phyloP scores from a whole-genome alignment of 2,888 invertebrate genomes.

The Conistra vaccinii region DNA sequence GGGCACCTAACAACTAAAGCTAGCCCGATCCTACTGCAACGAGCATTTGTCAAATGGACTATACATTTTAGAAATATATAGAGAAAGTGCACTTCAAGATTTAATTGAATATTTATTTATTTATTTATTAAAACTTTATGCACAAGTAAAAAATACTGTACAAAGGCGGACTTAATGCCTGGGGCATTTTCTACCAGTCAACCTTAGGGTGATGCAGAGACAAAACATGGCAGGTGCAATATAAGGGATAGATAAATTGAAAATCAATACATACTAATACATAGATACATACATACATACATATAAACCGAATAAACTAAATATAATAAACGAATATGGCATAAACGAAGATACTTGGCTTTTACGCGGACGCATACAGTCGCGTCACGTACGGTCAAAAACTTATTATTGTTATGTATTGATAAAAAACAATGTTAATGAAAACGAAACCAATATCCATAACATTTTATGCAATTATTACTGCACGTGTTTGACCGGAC shows the following conservation, averaged over 20 bases:
- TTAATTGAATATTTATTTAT: no score
- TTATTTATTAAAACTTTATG: no score
- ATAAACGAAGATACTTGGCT: not conserved
- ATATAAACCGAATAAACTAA: no score
- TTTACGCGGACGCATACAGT: not conserved
- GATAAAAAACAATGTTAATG: not conserved
- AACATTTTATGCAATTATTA: not conserved
- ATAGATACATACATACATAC: no score
- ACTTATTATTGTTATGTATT: no score
- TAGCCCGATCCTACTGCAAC: conserved; percentile 1
- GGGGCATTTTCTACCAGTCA: no score
- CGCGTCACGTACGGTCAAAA: not conserved
- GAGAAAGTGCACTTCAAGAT: not conserved
- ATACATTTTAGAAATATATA: not conserved
- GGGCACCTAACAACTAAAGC: not conserved
- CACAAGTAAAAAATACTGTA: no score
- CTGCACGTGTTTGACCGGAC: conserved; percentile 1
- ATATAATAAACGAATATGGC: not conserved
- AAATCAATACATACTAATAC: no score
- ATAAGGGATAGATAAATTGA: no score
- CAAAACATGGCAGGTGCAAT: no score
- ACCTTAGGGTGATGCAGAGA: no score
- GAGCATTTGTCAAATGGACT: conserved; percentile 1
- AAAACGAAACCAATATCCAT: conserved; percentile 8
- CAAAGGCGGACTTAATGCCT: no score